These are phyloP conservation scores for Meghimatium bilineatum DNA, from an alignment of 2,888 invertebrate species.

Conservation along the genomic window DNA sequence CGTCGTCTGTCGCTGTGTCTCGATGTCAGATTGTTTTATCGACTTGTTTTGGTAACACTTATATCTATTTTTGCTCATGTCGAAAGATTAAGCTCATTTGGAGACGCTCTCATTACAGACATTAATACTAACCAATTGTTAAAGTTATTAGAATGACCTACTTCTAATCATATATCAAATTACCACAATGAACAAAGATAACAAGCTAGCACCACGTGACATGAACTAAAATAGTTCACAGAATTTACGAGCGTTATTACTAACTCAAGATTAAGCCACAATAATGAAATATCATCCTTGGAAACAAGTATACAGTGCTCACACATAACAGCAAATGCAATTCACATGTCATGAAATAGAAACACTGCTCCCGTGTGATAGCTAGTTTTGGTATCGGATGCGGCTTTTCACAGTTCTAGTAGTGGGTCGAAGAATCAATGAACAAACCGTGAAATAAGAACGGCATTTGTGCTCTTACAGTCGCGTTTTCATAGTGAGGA, in stretches of 20 bases:
- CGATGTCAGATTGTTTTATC: too few species aligned
- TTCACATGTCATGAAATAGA: not conserved
- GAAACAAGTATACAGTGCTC: not conserved
- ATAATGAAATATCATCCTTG: not conserved
- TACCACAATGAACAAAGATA: too few species aligned
- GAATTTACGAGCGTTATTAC: not conserved
- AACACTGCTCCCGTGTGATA: not conserved
- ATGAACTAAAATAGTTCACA: not conserved
- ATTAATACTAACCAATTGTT: too few species aligned
- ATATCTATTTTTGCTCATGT: too few species aligned
- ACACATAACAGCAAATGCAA: not conserved
- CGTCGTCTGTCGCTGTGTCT: too few species aligned
- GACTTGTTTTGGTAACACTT: too few species aligned
- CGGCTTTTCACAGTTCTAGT: not conserved
- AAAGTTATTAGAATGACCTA: too few species aligned
- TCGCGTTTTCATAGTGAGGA: not conserved
- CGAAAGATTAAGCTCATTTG: too few species aligned
- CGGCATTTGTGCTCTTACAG: not conserved
- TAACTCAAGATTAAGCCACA: not conserved
- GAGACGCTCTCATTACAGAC: too few species aligned
- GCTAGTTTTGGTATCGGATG: not conserved
- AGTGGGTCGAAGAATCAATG: slow-evolving; percentile 21
- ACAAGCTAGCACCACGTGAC: too few species aligned
- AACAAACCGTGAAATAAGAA: not conserved
- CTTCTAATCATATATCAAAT: too few species aligned